Evolutionary conservation across 2,113 vertebrate species (phyloP), one percentile per base, ranked within the genome.

Genomic region (Megalops atlanticus): DNA sequence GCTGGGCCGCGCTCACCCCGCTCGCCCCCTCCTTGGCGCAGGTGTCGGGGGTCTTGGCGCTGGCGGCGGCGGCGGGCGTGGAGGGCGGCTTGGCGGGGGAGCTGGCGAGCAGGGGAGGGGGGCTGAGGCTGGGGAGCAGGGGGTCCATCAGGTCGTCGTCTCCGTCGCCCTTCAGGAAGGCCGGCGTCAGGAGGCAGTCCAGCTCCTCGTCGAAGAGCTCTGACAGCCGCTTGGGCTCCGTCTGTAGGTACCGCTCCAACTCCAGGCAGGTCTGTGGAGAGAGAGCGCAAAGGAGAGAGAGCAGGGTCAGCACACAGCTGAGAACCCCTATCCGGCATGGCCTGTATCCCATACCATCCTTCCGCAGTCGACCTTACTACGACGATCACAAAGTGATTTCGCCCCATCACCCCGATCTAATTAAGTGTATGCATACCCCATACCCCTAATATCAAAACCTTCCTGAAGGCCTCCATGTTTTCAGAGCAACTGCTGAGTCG

Each of bases 171-270:
- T 96, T 94, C 79, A 93, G 90, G 81, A 96, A 96, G 47, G 96
- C 94, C 0, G 96, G 92, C 0, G 95, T 97, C 33, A 99, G 94
- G 80, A 99, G 95, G 64, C 96, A 95, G 77, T 99, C 97, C 87
- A 98, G 90, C 84, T 98, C 97, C 77, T 97, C 96, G 5, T 97
- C 96, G 35, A 99, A 98, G 69, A 96, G 95, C 88, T 99, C 97
- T 0, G 97, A 96, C 83, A 98, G 96, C 84, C 95, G 94, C 85
- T 96, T 95, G 0, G 98, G 98, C 78, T 99, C 98, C 0, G 98
- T 99, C 93, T 99, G 98, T 82, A 99, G 95, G 88, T 99, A 99
- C 47, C 98, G 96, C 89, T 99, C 98, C 92, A 99, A 85, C 83
- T 99, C 97, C 83, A 99, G 93, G 89, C 98, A 98, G 80, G 98